Evolutionary conservation across 2,797 vertebrate genomes (phyloP).

Genomic region (Bradypodion ventrale): DNA sequence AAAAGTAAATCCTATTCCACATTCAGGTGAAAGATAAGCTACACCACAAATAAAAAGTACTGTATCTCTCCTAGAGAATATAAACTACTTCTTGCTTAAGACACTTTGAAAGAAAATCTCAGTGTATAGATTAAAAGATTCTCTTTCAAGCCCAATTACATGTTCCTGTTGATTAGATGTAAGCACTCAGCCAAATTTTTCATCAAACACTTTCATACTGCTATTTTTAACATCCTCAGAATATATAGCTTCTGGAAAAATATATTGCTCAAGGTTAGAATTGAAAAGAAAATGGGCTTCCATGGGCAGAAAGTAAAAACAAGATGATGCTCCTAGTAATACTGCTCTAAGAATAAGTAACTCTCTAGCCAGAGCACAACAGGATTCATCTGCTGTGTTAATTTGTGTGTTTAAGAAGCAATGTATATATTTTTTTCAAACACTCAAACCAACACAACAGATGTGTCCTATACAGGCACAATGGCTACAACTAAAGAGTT

Average conservation of each 20-base stretch:
- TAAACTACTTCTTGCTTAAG: conserved; percentile 34
- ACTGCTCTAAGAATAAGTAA: conserved; percentile 29
- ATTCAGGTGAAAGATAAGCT: conserved; percentile 24
- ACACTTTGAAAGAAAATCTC: conserved; percentile 19
- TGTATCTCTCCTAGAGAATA: neutral
- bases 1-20: conserved; percentile 32
- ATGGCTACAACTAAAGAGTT: neutral
- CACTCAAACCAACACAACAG: conserved; percentile 19
- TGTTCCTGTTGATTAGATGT: conserved; percentile 38
- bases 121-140: conserved; percentile 40
- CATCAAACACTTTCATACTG: neutral
- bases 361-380: neutral
- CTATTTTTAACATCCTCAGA: neutral
- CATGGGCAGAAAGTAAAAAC: conserved; percentile 32
- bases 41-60: conserved; percentile 22
- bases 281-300: neutral
- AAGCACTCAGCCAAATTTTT: conserved; percentile 29
- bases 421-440: neutral
- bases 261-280: conserved; percentile 4
- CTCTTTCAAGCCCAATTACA: conserved; percentile 37
- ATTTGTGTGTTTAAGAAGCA: conserved; percentile 8
- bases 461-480: neutral
- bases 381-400: conserved; percentile 6
- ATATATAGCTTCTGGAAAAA: conserved; percentile 20
- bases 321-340: neutral